A percentile compares a stretch with the other conserved stretches of the same genome.
phyloP scores from a whole-genome alignment of 2,888 invertebrate genomes.

The Polyploca ridens region DNA sequence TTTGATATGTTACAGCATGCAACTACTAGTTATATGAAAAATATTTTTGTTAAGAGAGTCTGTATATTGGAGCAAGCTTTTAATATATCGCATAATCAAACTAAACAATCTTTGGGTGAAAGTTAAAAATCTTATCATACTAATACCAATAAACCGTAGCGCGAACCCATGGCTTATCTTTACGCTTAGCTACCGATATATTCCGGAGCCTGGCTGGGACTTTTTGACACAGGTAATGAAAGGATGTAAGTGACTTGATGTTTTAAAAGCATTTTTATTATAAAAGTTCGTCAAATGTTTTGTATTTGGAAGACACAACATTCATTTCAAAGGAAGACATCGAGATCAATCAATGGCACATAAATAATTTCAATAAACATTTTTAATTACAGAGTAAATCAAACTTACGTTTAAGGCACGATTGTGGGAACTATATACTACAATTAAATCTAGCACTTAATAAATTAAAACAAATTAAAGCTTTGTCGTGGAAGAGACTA shows the following conservation, averaged over 20 bases:
- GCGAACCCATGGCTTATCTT: too few relatives aligned
- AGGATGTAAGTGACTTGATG: neutral
- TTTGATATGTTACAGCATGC: too few relatives aligned
- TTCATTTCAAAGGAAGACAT: slow-evolving; percentile 60
- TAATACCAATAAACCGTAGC: neutral
- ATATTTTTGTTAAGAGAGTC: too few relatives aligned
- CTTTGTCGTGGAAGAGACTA: slow-evolving; percentile 80
- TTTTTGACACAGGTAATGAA: neutral
- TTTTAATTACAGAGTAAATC: slow-evolving; percentile 19
- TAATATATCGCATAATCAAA: too few relatives aligned
- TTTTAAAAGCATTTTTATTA: slow-evolving; percentile 1
- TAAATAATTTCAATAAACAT: slow-evolving; percentile 34
- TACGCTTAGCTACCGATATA: too few relatives aligned
- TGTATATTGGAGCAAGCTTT: too few relatives aligned
- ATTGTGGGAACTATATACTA: slow-evolving; percentile 26
- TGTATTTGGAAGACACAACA: slow-evolving; percentile 38
- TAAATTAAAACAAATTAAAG: slow-evolving; percentile 81
- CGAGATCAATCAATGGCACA: slow-evolving; percentile 79
- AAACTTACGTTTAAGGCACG: slow-evolving; percentile 47
- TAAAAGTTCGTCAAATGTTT: slow-evolving; percentile 23
- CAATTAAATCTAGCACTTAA: slow-evolving; percentile 21
- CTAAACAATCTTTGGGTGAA: too few relatives aligned
- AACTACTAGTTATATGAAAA: too few relatives aligned
- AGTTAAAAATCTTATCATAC: too few relatives aligned
- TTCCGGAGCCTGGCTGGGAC: too few relatives aligned